Conservation (phyloP, 2,113 vertebrate genomes). For the Hippocampus guttulatus region DNA sequence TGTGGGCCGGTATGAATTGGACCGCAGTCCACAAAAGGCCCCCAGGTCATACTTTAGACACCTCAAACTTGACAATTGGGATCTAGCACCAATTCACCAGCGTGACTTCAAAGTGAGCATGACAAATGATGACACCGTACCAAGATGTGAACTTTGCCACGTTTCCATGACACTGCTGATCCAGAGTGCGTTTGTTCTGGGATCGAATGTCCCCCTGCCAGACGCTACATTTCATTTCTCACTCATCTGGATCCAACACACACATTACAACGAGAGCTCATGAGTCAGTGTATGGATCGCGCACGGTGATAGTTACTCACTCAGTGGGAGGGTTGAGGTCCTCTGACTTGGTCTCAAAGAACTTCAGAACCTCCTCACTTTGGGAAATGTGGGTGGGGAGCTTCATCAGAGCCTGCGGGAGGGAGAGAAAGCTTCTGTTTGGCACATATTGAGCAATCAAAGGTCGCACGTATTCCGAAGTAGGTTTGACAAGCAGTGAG, state of each 20-base stretch:
- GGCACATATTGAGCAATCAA: not conserved
- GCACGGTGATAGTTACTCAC: slow-evolving; percentile 72
- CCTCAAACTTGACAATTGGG: not conserved
- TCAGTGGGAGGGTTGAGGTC: slow-evolving; percentile 91
- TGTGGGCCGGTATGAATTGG: too few relatives aligned
- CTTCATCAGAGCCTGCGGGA: slow-evolving; percentile 80
- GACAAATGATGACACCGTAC: slow-evolving; percentile 37
- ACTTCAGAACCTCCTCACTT: slow-evolving; percentile 89
- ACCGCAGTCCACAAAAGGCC: too few relatives aligned
- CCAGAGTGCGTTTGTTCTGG: slow-evolving; percentile 40
- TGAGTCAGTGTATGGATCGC: not conserved
- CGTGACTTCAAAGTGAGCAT: slow-evolving; percentile 45
- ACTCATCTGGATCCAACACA: slow-evolving; percentile 1
- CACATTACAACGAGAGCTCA: not conserved
- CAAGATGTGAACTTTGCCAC: slow-evolving; percentile 37
- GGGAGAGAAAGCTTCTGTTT: slow-evolving; percentile 22
- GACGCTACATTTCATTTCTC: slow-evolving; percentile 50
- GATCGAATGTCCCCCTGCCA: slow-evolving; percentile 51
- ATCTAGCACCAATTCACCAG: slow-evolving; percentile 4
- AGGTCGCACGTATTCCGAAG: not conserved
- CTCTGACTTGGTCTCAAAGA: slow-evolving; percentile 89
- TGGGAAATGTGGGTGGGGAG: slow-evolving; percentile 89
- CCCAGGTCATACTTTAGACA: too few relatives aligned
- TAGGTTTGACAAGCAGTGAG: slow-evolving; percentile 15
- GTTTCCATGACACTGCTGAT: slow-evolving; percentile 42